Base-by-base conservation (phyloP, 2,888 invertebrate genomes). In the Cryptophagus acutangulus region DNA sequence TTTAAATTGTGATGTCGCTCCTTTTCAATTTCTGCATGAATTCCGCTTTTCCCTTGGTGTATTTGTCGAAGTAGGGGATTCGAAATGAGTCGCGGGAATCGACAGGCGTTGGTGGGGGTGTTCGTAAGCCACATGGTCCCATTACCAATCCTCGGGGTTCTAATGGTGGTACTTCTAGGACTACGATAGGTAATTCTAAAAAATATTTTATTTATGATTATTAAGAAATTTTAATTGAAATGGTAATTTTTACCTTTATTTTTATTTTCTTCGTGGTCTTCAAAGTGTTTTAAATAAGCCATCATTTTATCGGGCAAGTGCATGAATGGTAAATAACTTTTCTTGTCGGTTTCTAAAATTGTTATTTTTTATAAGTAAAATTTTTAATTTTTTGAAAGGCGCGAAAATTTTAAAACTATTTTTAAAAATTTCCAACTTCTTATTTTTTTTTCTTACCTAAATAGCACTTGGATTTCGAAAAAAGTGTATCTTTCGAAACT, bases 401-500 rank as follows among this genome's bases (percentile, higher is more conserved):
- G n/a, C n/a, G n/a, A n/a, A n/a, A n/a, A n/a, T n/a, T n/a, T n/a
- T n/a, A n/a, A n/a, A n/a, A n/a, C n/a, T n/a, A n/a, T n/a, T n/a
- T n/a, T n/a, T n/a, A n/a, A n/a, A n/a, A n/a, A n/a, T n/a, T n/a
- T n/a, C n/a, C n/a, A n/a, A n/a, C n/a, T n/a, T n/a, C n/a, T n/a
- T n/a, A n/a, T n/a, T n/a, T n/a, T n/a, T 28, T 16, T 36, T 65
- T 64, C 6, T 44, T 31, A 3, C 61, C 61, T 16, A 41, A 37
- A 33, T 48, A 41, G 34, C 53, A 54, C 37, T 55, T 54, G 3
- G 26, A 39, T 40, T 45, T 15, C 46, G 41, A 31, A 38, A 47
- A 14, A 53, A 58, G n/a, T 39, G 56, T 33, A 5, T 43, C 38
- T 1, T 10, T 14, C 40, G 53, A 26, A 16, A 30, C 24, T 5